Evolutionary conservation across 2,797 vertebrate genomes (phyloP), one percentile per base, ranked within the genome.

Genomic region (Clarias pachynema): DNA sequence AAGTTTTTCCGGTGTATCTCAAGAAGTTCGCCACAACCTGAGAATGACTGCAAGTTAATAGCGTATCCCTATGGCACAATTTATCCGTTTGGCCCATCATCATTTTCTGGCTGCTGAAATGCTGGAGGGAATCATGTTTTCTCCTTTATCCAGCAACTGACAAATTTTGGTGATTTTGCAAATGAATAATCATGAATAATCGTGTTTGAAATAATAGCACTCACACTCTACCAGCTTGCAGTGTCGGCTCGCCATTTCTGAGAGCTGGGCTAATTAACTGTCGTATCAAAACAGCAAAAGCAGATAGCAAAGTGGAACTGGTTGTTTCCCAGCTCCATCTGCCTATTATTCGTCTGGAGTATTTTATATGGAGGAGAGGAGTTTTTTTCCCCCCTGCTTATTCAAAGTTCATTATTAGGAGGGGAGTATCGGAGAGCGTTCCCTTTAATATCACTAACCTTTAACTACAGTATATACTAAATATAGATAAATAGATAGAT

Each of bases 101-200:
- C 22, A 15, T 22, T 62, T 16, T 2, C 8, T 60, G 12, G 34
- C 59, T 63, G 34, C 59, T 63, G 59, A 62, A 63, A 79, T 63
- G 22, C 24, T 79, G 24, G n/a, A 62, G 59, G 34, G 57, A n/a
- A 5, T 79, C 77, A 2, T 37, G 34, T 63, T 79, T 77, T 56
- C 20, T 60, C 18, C 31, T 78, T 57, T 37, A 37, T 37, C 10
- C 18, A 1, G 29, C 34, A 63, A 62, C 77, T 79, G 59, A 26
- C 34, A 44, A 22, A 40, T 62, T 44, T 79, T 15, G 4, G 12
- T 44, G 34, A 62, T 62, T 57, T 22, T 60, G 75, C 31, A 78
- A 78, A 40, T 37, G 75, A 79, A 79, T n/a, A 79, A 40, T 62
- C 34, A 79, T 60, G 34, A 79, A 79, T 62, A 40, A 40, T 79